Evolutionary conservation across 92 coral and sea anemone genomes (phyloP).

Genomic region (Phenganax subtilis): DNA sequence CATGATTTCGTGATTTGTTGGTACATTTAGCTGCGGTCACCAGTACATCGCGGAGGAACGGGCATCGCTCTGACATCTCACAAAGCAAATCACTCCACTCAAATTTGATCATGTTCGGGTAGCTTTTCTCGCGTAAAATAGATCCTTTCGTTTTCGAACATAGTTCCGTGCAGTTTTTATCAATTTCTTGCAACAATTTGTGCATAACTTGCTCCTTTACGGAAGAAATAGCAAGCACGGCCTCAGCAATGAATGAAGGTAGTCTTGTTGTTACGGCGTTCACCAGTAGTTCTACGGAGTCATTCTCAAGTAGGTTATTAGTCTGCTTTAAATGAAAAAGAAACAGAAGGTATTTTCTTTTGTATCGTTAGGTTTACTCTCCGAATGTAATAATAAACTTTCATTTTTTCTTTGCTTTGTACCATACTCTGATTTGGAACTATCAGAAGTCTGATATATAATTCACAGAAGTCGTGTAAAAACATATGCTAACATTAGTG

Average conservation of each 20-base stretch:
- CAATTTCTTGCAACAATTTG: slow-evolving; percentile 29
- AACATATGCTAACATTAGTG: background rate
- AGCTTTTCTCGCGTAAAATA: slow-evolving; percentile 29
- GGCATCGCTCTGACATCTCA: slow-evolving; percentile 39
- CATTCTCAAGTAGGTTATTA: background rate
- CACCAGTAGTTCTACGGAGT: background rate
- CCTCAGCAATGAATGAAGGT: slow-evolving; percentile 36
- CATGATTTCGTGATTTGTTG: background rate
- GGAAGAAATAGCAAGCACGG: slow-evolving; percentile 37
- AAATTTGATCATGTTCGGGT: slow-evolving; percentile 33
- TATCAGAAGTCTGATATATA: no score
- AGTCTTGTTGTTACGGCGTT: slow-evolving; percentile 42
- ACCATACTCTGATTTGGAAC: no score
- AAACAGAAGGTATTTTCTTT: background rate
- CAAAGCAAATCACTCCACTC: slow-evolving; percentile 35
- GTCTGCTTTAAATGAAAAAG: background rate
- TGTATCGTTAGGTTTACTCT: no score
- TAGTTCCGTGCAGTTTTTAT: slow-evolving; percentile 39
- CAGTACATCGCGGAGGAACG: slow-evolving; percentile 42
- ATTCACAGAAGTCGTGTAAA: no score
- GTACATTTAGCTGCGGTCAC: slow-evolving; percentile 23
- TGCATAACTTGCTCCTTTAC: slow-evolving; percentile 14
- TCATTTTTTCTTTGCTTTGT: no score
- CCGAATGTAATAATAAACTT: no score
- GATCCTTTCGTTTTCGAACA: slow-evolving; percentile 38